A percentile compares a stretch with the other conserved stretches of the same genome.
Evolutionary conservation across 2,797 vertebrate genomes (phyloP).

Genomic region (Cuculus canorus): DNA sequence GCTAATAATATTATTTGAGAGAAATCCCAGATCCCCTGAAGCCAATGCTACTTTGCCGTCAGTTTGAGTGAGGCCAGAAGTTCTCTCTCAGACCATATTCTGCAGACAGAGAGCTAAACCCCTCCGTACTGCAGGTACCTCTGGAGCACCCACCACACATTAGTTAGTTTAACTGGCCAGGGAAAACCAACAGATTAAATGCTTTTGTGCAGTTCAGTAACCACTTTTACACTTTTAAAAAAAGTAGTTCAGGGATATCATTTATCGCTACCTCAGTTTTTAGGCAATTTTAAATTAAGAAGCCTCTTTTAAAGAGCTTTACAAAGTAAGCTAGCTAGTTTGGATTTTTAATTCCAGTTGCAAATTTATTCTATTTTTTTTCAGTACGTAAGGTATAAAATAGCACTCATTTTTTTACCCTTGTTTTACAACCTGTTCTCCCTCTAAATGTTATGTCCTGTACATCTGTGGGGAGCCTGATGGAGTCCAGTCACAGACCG

Average conservation of each 20-base stretch:
- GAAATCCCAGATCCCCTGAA: slow-evolving; percentile 33
- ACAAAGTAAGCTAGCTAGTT: neutral
- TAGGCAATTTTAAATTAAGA: neutral
- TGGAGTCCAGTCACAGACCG: neutral
- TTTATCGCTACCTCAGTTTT: neutral
- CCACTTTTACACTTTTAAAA: neutral
- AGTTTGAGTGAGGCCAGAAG: neutral
- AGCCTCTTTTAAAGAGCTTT: neutral
- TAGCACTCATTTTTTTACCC: accelerated
- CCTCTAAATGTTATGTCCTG: neutral
- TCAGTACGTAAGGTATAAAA: neutral
- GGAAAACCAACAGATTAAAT: neutral
- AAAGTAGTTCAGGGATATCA: neutral
- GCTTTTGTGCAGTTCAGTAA: neutral
- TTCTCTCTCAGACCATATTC: neutral
- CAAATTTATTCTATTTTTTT: neutral
- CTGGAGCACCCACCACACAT: neutral
- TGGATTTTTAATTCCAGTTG: neutral
- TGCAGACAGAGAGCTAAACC: neutral
- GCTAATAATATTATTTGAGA: slow-evolving; percentile 40
- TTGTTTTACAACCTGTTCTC: neutral
- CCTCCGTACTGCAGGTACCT: neutral
- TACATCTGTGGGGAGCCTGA: neutral
- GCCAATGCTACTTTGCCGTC: neutral
- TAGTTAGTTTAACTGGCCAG: neutral